These are phyloP conservation scores for Tadarida brasiliensis DNA, from an alignment of 2,797 vertebrate genomes.

Conservation along the genomic window DNA sequence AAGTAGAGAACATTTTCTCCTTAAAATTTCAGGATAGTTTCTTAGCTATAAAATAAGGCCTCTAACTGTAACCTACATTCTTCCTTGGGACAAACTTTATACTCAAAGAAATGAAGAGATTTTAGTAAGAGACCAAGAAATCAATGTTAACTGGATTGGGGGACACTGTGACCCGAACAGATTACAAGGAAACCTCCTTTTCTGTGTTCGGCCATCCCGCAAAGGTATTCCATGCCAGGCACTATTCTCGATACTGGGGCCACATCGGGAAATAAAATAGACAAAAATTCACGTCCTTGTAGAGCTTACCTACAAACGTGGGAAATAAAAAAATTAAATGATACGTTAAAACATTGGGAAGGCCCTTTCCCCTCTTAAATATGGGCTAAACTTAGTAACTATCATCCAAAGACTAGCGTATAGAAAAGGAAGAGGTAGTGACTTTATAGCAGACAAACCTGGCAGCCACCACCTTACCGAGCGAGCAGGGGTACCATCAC, in stretches of 20 bases:
- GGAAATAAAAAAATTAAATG: background rate
- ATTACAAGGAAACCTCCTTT: background rate
- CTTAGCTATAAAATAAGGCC: background rate
- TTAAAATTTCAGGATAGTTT: slow-evolving; percentile 25
- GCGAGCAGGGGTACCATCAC: background rate
- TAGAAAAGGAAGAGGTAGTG: background rate
- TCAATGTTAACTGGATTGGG: background rate
- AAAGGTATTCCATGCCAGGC: background rate
- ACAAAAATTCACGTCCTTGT: background rate
- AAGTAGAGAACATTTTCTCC: background rate
- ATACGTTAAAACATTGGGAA: background rate
- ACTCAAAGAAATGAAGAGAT: background rate
- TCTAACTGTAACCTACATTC: background rate
- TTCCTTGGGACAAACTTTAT: background rate
- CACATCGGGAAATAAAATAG: background rate
- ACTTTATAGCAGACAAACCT: background rate
- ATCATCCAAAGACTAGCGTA: background rate
- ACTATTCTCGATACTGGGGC: background rate
- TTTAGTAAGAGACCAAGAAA: background rate
- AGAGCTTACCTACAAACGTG: slow-evolving; percentile 5
- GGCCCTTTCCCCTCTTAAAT: background rate
- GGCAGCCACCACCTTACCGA: background rate
- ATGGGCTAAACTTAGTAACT: background rate
- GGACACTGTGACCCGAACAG: background rate
- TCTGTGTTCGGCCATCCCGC: background rate